Conservation (phyloP, 2,113 vertebrate species). For the Chelonoidis abingdonii region DNA sequence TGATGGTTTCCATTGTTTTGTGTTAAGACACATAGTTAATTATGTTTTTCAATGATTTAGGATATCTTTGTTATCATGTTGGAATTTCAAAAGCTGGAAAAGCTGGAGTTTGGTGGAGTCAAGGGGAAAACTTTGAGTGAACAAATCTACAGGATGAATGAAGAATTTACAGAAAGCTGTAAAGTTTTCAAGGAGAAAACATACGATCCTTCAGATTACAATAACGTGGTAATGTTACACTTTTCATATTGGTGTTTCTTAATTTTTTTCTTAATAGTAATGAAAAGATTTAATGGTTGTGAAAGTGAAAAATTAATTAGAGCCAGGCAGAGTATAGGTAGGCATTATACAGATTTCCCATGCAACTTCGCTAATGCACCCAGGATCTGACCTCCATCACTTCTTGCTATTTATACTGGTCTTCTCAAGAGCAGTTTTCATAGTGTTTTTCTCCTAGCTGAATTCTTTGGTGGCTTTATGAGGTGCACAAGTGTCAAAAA, state of each 20-base stretch:
- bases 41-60: conserved; percentile 58
- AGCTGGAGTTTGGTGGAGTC: conserved; percentile 82
- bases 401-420: background rate
- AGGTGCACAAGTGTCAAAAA: background rate
- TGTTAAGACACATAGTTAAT: background rate
- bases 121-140: conserved; percentile 80
- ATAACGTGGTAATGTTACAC: conserved; percentile 70
- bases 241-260: background rate
- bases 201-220: conserved; percentile 71
- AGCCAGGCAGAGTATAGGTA: background rate
- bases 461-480: background rate
- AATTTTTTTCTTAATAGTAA: background rate
- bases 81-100: conserved; percentile 87
- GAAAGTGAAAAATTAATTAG: background rate
- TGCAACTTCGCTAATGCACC: background rate
- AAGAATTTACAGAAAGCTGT: conserved; percentile 79
- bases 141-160: conserved; percentile 70
- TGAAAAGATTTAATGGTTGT: background rate
- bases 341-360: background rate
- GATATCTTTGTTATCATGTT: conserved; percentile 80
- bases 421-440: background rate
- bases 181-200: conserved; percentile 77
- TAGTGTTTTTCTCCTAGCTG: background rate
- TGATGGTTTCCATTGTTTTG: background rate
- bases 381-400: background rate